Evolutionary conservation across 2,113 vertebrate genomes (phyloP), one percentile per base, ranked within the genome.

Genomic region (Orcinus orca): DNA sequence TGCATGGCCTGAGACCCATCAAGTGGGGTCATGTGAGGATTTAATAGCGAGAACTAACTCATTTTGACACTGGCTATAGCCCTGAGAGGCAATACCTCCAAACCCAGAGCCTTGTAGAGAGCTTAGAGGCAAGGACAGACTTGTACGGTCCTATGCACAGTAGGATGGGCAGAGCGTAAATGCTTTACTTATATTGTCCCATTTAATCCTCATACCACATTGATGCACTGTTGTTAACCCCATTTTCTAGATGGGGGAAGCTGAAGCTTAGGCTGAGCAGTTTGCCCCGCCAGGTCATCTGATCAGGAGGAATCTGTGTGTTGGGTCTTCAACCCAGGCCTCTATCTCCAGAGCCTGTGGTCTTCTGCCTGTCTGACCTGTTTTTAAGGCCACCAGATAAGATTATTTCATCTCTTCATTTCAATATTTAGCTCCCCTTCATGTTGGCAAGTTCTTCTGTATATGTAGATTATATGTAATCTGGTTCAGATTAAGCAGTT

Each of bases 31-130:
- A 5, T 87, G 11, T 76, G 79, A 67, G 65, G 90, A 90, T 76
- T 84, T 83, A 91, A 84, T 80, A 90, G 82, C 55, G 26, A 73
- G n/a, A 88, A 77, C 68, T 89, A 90, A 87, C 47, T 96, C 82
- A 89, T 68, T 90, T 80, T 81, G 31, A 50, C 68, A 70, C n/a
- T n/a, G 68, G 67, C 74, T 89, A 0, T 85, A 77, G 55, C n/a
- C 88, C 50, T 87, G 65, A 50, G 77, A 70, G 67, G 68, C 33
- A 9, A 14, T 47, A n/a, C 44, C 38, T 93, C 80, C 60, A 90
- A 58, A 85, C 41, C 12, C 11, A 67, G 53, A 55, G 67, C 20
- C 71, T 85, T 89, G 58, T 29, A 83, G 83, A 80, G 44, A 71
- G 60, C 25, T 82, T 68, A 47, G 44, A 63, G n/a, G 11, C 29